Base-by-base conservation (phyloP, 2,888 invertebrate genomes). In the Agrotis puta region DNA sequence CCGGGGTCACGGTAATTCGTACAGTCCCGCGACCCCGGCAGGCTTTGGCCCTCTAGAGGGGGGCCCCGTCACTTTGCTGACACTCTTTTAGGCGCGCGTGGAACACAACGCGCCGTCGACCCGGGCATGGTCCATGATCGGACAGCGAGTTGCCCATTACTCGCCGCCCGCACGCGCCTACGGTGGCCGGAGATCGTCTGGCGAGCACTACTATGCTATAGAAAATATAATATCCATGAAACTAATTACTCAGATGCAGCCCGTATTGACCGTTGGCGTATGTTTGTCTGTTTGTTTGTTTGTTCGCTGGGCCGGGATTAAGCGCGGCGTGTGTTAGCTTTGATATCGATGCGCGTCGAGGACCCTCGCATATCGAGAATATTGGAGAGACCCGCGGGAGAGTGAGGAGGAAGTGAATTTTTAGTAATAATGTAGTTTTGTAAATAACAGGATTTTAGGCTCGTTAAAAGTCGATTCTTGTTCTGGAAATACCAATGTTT, bases 291-390 rank as follows among this genome's bases (percentile, higher is more conserved):
- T 86, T 81, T 79, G 79, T 53, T 47, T 80, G 82, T 88, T 86
- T 85, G 84, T 83, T 61, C 87, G 86, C 84, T 85, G 81, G 84
- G 82, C 81, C 79, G 68, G 81, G 83, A 86, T 87, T 86, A 86
- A 88, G 87, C 81, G 79, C 71, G 69, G 78, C 77, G 68, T 62
- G 73, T 87, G 81, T 87, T 87, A 70, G 86, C 80, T 79, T 82
- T 86, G 83, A 83, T 87, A 83, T 87, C 81, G 79, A 87, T 51
- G 77, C 63, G 66, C 68, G 76, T 56, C 11, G 62, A 84, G 84
- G 9, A 69, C 74, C 33, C 67, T 69, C 54, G 3, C 45, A 39
- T 45, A 9, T 47, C 24, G 54, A 53, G 77, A 13, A 47, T 47
- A 45, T 56, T 11, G 16, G 16, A 43, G 72, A 57, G 61, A 47